phyloP scores from a whole-genome alignment of 2,113 vertebrate genomes.

The Reinhardtius hippoglossoides region DNA sequence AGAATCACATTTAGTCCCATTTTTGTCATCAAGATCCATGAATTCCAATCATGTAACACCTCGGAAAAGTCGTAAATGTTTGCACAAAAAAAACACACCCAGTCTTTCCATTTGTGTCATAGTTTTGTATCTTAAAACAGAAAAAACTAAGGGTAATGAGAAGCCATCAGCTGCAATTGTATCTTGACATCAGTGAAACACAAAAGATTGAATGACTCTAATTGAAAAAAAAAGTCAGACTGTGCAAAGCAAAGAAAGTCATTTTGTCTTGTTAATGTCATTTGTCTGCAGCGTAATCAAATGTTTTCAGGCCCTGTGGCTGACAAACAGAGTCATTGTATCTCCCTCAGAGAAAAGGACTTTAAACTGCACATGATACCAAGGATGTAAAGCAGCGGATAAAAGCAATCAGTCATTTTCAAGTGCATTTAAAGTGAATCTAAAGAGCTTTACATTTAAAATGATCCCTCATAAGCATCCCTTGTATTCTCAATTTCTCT shows the following conservation, averaged over 20 bases:
- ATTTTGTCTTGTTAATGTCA: neutral
- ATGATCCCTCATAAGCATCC: slow-evolving; percentile 1
- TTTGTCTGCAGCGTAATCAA: slow-evolving; percentile 48
- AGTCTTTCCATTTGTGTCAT: too few species aligned
- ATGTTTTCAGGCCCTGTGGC: slow-evolving; percentile 8
- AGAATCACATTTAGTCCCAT: too few species aligned
- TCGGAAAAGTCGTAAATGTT: too few species aligned
- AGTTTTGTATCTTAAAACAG: too few species aligned
- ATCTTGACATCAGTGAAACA: slow-evolving; percentile 29
- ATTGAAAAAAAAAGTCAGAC: too few species aligned
- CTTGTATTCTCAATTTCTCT: slow-evolving; percentile 1
- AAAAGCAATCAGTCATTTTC: neutral
- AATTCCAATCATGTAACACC: too few species aligned
- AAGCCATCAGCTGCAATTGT: slow-evolving; percentile 54
- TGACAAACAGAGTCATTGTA: neutral
- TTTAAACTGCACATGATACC: neutral
- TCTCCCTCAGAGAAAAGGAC: neutral
- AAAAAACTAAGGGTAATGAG: too few species aligned
- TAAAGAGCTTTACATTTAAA: neutral
- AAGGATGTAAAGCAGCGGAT: neutral
- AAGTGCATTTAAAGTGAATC: neutral
- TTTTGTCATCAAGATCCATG: too few species aligned
- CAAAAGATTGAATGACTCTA: neutral
- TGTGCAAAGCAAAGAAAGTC: too few species aligned
- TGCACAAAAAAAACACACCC: too few species aligned